Base-by-base conservation (phyloP, 2,113 vertebrate genomes). In the Todiramphus chloris region DNA sequence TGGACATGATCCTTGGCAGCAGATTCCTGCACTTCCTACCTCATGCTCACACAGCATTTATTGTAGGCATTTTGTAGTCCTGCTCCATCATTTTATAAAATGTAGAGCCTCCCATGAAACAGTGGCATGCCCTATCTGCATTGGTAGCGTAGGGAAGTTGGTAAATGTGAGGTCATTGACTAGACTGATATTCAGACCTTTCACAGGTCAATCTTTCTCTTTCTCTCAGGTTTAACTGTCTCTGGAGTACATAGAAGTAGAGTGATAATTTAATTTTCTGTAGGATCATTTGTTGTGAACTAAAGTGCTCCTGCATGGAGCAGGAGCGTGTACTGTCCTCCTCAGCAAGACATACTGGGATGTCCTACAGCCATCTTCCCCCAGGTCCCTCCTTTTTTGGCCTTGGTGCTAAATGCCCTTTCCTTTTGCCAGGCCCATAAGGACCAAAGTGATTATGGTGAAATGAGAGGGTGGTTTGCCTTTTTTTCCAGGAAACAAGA, bases 271-370 rank as follows among this genome's bases (percentile, higher is more conserved):
- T 3, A 11, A 27, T 63, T 59, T 48, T 12, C 16, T 25, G 3
- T 14, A 7, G 35, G 16, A 20, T 64, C 4, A 59, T 43, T 20
- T 39, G 3, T 41, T 37, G 5, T 80, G 28, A 78, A n/a, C 9
- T 30, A 11, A 60, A 59, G 3, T 41, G 25, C 10, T 82, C 12
- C 30, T 88, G 10, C 3, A 2, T 3, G 39, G 23, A 73, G 28
- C 2, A 59, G 27, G 35, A 74, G 19, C 0, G 0, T 48, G 8
- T 11, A 24, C 27, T 44, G 25, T 72, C 9, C 8, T 63, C 6
- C n/a, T 72, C 31, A 72, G 5, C 0, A 0, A 62, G 16, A 44
- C 16, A 51, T 18, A 24, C 43, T 16, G 11, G 2, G 16, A 7
- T 46, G 30, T 48, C 41, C 5, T 46, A 53, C n/a, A 85, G 11